Conservation (phyloP, 2,113 vertebrate species). For the Machaerirhynchus nigripectus region DNA sequence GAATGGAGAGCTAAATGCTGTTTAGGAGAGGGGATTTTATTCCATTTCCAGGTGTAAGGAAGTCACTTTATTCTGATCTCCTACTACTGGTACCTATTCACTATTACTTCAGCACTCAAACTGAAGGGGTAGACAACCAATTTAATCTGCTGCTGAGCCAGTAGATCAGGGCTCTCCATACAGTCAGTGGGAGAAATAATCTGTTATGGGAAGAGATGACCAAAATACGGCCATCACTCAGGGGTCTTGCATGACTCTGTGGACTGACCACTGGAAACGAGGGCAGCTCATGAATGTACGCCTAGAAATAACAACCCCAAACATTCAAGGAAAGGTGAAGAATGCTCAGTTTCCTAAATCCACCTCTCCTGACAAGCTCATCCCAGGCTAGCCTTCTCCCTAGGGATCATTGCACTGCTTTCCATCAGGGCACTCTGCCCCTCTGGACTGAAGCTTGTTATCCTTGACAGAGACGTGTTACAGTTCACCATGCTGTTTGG, state of each 20-base stretch:
- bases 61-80: background rate
- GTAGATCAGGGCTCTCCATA: background rate
- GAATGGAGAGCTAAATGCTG: background rate
- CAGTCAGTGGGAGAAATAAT: background rate
- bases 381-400: rapidly evolving
- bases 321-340: background rate
- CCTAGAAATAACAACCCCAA: background rate
- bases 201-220: background rate
- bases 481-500: background rate
- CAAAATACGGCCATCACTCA: background rate
- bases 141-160: background rate
- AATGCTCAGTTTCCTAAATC: background rate
- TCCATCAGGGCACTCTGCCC: background rate
- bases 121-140: background rate
- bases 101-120: background rate
- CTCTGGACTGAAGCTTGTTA: background rate
- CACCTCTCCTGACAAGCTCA: rapidly evolving
- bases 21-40: background rate
- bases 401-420: background rate
- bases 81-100: background rate
- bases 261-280: background rate
- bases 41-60: background rate
- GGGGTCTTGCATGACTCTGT: background rate
- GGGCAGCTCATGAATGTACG: background rate
- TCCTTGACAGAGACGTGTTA: background rate